A percentile compares a stretch with the other conserved stretches of the same genome.
These are phyloP conservation scores for Dendropsophus ebraccatus DNA, from an alignment of 2,113 vertebrate species.

Conservation along the genomic window DNA sequence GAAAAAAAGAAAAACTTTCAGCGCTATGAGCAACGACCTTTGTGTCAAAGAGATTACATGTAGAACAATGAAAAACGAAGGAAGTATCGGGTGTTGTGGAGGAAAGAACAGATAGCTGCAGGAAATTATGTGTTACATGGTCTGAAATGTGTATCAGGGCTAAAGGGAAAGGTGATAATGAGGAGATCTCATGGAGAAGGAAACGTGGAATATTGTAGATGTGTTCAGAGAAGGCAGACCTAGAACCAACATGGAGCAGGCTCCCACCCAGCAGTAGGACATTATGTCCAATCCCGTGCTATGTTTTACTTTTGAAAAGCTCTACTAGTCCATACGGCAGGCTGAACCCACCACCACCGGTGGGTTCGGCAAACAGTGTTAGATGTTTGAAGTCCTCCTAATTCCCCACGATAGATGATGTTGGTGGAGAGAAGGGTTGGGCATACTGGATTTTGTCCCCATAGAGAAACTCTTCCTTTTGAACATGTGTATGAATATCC, in stretches of 20 bases:
- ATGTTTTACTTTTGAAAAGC: too few species aligned
- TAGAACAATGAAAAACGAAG: slow-evolving; percentile 15
- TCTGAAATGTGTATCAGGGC: slow-evolving; percentile 15
- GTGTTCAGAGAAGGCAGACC: neutral
- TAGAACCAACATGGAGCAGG: neutral
- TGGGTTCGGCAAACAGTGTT: too few species aligned
- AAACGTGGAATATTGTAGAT: neutral
- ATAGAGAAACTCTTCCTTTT: too few species aligned
- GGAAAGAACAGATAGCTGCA: slow-evolving; percentile 42
- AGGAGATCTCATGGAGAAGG: neutral
- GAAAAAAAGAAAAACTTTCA: slow-evolving; percentile 3
- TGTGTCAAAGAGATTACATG: slow-evolving; percentile 37
- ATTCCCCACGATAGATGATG: too few species aligned
- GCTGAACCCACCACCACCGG: too few species aligned
- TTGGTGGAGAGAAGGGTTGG: too few species aligned
- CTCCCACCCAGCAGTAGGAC: neutral
- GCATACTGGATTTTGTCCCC: too few species aligned
- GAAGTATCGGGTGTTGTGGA: slow-evolving; percentile 45
- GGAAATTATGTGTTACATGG: slow-evolving; percentile 29
- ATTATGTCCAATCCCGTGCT: too few species aligned
- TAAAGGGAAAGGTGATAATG: neutral
- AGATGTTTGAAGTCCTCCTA: too few species aligned
- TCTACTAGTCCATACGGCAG: too few species aligned
- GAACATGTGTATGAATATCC: too few species aligned
- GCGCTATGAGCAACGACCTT: slow-evolving; percentile 22